A percentile compares a stretch with the other conserved stretches of the same genome.
Conservation (phyloP, 2,888 invertebrate genomes). For the Tenthredo mesomela region DNA sequence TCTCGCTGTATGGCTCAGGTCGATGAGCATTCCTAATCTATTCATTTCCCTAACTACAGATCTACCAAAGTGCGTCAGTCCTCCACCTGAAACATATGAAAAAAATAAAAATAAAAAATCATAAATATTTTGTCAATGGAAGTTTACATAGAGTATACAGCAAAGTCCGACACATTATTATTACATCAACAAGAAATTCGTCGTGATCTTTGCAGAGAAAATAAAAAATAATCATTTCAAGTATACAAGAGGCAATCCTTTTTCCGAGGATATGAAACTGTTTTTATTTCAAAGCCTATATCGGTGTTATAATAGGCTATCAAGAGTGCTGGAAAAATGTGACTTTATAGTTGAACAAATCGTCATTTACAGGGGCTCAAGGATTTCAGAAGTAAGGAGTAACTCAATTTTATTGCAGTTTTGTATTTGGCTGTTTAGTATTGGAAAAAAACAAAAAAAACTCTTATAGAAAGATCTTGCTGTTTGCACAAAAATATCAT, state of each 20-base stretch:
- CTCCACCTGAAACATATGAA: conserved; percentile 66
- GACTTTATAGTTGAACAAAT: neutral
- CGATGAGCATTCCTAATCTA: conserved; percentile 95
- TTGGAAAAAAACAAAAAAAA: neutral
- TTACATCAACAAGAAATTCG: neutral
- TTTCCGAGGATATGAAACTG: neutral
- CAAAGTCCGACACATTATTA: neutral
- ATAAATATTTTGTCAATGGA: neutral
- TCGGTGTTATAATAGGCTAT: neutral
- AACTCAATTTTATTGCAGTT: neutral
- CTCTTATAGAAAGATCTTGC: neutral
- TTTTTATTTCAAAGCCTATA: neutral
- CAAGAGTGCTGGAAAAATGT: neutral
- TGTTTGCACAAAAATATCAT: neutral
- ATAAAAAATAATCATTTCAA: neutral
- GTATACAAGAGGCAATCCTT: neutral
- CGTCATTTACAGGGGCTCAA: neutral
- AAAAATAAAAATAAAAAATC: neutral
- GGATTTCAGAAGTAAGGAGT: neutral
- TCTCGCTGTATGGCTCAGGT: conserved; percentile 92
- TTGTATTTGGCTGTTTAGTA: neutral
- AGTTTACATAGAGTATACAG: neutral
- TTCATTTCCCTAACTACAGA: conserved; percentile 95
- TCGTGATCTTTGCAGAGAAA: neutral
- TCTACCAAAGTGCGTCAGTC: conserved; percentile 77